These are phyloP conservation scores for Chlorodrepanis virens DNA, from an alignment of 2,113 vertebrate genomes.

Conservation along the genomic window DNA sequence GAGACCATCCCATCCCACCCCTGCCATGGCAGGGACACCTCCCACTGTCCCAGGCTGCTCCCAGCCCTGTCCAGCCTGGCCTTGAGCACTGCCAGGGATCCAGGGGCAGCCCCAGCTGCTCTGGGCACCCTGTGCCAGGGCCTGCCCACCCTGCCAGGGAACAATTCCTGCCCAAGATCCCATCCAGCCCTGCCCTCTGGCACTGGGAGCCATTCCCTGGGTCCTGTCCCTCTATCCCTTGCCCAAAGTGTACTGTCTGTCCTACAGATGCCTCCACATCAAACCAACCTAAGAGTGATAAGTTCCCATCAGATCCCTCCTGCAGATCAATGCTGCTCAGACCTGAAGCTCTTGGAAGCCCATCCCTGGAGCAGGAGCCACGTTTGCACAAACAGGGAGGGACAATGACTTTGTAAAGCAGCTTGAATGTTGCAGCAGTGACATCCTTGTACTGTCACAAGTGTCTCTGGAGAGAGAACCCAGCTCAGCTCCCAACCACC, in stretches of 20 bases:
- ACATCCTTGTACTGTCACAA: not conserved
- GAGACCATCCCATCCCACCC: accelerated
- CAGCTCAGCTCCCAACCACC: not conserved
- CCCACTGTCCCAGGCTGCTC: accelerated
- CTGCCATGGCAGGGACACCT: not conserved
- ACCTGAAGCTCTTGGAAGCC: not conserved
- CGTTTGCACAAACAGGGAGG: accelerated
- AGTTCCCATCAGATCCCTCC: not conserved
- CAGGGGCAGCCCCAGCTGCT: not conserved
- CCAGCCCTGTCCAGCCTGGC: not conserved
- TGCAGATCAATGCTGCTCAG: not conserved
- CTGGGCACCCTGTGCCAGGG: not conserved
- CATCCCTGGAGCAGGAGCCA: not conserved
- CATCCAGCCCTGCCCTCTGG: not conserved
- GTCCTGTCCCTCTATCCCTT: not conserved
- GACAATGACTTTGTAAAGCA: not conserved
- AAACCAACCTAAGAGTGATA: not conserved
- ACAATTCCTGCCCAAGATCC: not conserved
- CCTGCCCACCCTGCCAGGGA: accelerated
- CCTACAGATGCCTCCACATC: not conserved
- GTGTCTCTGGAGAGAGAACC: accelerated
- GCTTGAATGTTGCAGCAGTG: not conserved
- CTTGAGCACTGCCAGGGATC: not conserved
- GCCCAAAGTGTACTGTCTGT: not conserved
- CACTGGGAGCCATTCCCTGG: not conserved